A percentile compares a stretch with the other conserved stretches of the same genome.
Conservation (phyloP, 1,140 invertebrate species). For the Drosophila santomea region DNA sequence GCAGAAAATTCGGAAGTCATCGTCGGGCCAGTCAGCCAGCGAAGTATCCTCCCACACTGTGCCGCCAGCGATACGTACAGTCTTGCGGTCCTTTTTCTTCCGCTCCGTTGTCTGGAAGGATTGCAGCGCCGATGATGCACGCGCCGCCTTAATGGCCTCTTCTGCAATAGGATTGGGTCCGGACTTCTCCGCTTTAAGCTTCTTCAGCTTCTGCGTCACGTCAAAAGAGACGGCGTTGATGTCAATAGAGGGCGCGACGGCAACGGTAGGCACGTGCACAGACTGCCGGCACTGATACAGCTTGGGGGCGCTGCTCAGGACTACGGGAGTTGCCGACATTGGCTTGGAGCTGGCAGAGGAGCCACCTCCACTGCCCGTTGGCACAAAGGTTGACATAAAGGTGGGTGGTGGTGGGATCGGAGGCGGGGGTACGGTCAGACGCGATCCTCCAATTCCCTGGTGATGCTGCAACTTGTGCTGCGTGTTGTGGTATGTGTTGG, state of each 20-base stretch:
- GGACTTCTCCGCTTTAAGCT: constrained; percentile 88
- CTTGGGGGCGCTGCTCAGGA: constrained; percentile 88
- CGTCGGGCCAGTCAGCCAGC: constrained; percentile 96
- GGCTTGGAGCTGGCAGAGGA: constrained; percentile 45
- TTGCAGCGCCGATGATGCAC: constrained; percentile 86
- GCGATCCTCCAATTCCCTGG: constrained; percentile 84
- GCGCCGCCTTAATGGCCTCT: constrained; percentile 87
- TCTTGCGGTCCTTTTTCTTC: constrained; percentile 88
- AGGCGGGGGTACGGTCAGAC: constrained; percentile 85
- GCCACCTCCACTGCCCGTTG: constrained; percentile 80
- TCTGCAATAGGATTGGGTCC: constrained; percentile 87
- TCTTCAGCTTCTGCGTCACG: constrained; percentile 88
- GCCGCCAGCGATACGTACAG: constrained; percentile 95
- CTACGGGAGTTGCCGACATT: constrained; percentile 86
- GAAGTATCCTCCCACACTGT: constrained; percentile 97
- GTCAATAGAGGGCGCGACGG: constrained; percentile 85
- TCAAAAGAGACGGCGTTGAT: constrained; percentile 88
- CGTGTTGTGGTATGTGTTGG: constrained; percentile 89
- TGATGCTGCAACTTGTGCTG: constrained; percentile 87
- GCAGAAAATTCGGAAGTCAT: constrained; percentile 99
- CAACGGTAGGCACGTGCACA: constrained; percentile 84
- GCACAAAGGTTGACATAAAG: constrained; percentile 84
- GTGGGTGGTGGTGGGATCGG: constrained; percentile 85
- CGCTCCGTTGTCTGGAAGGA: constrained; percentile 86
- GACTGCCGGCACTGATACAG: constrained; percentile 86